A percentile compares a stretch with the other conserved stretches of the same genome.
These are phyloP conservation scores for Malthinus flaveolus DNA, from an alignment of 2,888 invertebrate genomes.

Conservation along the genomic window DNA sequence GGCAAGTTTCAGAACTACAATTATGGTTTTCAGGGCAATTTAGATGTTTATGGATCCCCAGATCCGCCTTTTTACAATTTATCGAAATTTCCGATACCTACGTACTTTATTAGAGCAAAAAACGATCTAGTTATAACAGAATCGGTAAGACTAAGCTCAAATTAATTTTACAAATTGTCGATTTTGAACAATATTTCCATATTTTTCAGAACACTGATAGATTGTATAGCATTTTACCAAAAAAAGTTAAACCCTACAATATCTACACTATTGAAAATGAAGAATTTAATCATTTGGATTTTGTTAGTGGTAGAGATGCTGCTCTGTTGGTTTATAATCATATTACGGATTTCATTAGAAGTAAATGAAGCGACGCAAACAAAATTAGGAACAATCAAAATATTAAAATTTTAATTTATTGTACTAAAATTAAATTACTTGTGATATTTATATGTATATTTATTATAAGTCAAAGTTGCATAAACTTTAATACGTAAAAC, in stretches of 20 bases:
- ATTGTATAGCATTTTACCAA: slow-evolving; percentile 10
- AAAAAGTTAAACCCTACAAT: slow-evolving; percentile 12
- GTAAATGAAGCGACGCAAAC: not conserved
- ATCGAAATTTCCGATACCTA: slow-evolving; percentile 21
- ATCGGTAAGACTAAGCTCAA: slow-evolving; percentile 14
- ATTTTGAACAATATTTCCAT: too few relatives aligned
- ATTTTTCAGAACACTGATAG: slow-evolving; percentile 15
- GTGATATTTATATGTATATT: too few relatives aligned
- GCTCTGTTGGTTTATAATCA: slow-evolving; percentile 19
- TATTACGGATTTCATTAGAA: slow-evolving; percentile 11
- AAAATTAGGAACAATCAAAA: not conserved
- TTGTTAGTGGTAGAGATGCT: slow-evolving; percentile 15
- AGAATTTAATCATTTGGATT: slow-evolving; percentile 20
- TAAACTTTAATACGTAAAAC: too few relatives aligned
- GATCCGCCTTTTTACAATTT: slow-evolving; percentile 27
- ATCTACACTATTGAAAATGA: slow-evolving; percentile 16
- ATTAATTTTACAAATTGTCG: too few relatives aligned
- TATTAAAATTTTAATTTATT: not conserved
- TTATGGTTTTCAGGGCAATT: slow-evolving; percentile 24
- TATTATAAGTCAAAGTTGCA: too few relatives aligned
- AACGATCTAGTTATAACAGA: slow-evolving; percentile 25
- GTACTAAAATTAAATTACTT: too few relatives aligned
- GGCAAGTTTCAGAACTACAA: slow-evolving; percentile 27
- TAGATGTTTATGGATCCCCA: slow-evolving; percentile 14
- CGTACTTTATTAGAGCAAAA: slow-evolving; percentile 21